A percentile compares a stretch with the other conserved stretches of the same genome.
Evolutionary conservation across 2,797 vertebrate genomes (phyloP).

Genomic region (Anabacerthia variegaticeps): DNA sequence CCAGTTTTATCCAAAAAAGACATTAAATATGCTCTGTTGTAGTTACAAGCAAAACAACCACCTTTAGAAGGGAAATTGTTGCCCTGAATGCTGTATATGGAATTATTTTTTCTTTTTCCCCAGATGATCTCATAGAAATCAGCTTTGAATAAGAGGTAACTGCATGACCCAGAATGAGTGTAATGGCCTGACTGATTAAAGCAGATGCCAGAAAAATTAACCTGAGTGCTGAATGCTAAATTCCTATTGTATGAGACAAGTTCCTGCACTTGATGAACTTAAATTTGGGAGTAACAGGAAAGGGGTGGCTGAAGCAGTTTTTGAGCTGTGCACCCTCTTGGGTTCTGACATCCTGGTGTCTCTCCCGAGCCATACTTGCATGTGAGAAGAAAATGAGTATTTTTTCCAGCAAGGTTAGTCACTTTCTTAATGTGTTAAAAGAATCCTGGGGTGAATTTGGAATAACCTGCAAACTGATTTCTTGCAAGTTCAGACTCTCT

Average conservation of each 20-base stretch:
- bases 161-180: neutral
- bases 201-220: neutral
- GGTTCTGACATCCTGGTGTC: neutral
- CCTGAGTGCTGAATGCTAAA: neutral
- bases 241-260: neutral
- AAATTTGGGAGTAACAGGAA: neutral
- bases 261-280: neutral
- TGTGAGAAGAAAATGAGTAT: neutral
- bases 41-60: neutral
- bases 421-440: neutral
- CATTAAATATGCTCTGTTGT: neutral
- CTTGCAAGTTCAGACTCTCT: neutral
- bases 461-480: neutral
- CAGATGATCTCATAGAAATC: neutral
- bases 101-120: neutral
- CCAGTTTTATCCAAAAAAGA: neutral
- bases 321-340: neutral
- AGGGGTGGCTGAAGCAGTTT: neutral
- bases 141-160: neutral
- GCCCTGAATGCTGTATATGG: neutral
- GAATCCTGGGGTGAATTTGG: neutral
- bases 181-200: neutral
- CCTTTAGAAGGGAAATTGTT: neutral
- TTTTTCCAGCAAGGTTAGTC: neutral
- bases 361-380: neutral